Evolutionary conservation across 2,888 invertebrate species (phyloP).

Genomic region (Orchesella flavescens): DNA sequence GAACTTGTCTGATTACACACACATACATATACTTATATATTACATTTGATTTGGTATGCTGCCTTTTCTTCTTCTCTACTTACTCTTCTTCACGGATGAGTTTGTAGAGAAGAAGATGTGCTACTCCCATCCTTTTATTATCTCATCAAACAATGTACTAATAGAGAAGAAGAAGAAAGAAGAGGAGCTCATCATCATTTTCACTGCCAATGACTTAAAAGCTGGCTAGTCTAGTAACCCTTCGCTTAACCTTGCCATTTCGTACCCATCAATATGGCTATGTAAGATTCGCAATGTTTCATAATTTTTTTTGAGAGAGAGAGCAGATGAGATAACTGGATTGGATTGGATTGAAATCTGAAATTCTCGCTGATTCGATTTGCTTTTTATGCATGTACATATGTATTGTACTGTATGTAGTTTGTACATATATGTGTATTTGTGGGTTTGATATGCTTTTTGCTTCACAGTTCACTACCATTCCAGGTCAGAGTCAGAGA

Average conservation of each 20-base stretch:
- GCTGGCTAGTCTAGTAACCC: background rate
- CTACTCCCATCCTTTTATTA: constrained; percentile 14
- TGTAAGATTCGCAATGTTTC: background rate
- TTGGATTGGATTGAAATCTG: too few relatives aligned
- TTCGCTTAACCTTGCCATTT: background rate
- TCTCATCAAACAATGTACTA: background rate
- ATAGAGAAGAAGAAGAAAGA: background rate
- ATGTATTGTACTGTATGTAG: too few relatives aligned
- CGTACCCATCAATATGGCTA: too few relatives aligned
- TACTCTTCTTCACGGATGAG: constrained; percentile 6
- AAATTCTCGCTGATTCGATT: too few relatives aligned
- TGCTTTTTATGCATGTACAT: background rate
- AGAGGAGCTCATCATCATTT: constrained; percentile 32
- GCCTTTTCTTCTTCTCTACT: background rate
- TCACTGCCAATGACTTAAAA: background rate
- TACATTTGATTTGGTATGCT: background rate
- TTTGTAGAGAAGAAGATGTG: constrained; percentile 3
- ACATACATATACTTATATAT: background rate
- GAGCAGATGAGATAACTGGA: background rate
- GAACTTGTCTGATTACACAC: constrained; percentile 42
- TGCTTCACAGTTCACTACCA: constrained; percentile 52
- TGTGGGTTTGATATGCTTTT: background rate
- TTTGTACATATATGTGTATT: background rate
- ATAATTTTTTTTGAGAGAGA: background rate
- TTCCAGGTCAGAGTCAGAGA: constrained; percentile 54